Base-by-base conservation (phyloP, 2,888 invertebrate genomes). In the Anagyrus pseudococci region DNA sequence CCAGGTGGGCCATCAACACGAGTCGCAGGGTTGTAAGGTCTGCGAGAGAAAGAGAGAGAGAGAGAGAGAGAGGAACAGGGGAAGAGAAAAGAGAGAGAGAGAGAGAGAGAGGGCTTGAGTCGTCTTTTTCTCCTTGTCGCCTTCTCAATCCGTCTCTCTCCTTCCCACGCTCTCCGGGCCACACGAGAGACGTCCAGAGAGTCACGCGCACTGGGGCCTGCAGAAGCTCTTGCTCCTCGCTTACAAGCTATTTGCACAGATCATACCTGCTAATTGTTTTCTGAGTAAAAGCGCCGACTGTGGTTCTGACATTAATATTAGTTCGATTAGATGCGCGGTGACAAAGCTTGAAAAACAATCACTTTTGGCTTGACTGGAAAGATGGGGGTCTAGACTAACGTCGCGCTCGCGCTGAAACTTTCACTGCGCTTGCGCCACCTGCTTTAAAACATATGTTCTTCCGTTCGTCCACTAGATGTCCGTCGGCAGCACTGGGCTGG, bases 251-350 rank as follows among this genome's bases (percentile, higher is more conserved):
- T 15, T 15, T 15, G 33, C 43, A 43, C 43, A 19, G 33, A 43
- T 26, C 55, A 55, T 88, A 94, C 95, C 95, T 89, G 94, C 93
- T 86, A 95, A 87, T 87, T 95, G 95, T 89, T 95, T 95, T 86
- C 93, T 90, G 85, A 95, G 88, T 86, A 95, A 87, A 85, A 95
- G 90, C 84, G 94, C 92, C 85, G 94, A 94, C 90, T 94, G 94
- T 89, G 89, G 90, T 88, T 94, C 93, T 89, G 93, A 93, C 94
- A 94, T 94, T 90, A 90, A 91, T 89, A 89, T 88, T 88, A 87
- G 88, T 85, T 88, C 86, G 85, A 86, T 88, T 89, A 87, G 79
- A 88, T 88, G 33, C 15, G 33, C 15, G 33, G 87, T 88, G 85
- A 85, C 85, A 85, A 86, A 86, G 84, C 85, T 85, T 85, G 86